These are phyloP conservation scores for Sturnira hondurensis DNA, from an alignment of 2,113 vertebrate species.

Conservation along the genomic window DNA sequence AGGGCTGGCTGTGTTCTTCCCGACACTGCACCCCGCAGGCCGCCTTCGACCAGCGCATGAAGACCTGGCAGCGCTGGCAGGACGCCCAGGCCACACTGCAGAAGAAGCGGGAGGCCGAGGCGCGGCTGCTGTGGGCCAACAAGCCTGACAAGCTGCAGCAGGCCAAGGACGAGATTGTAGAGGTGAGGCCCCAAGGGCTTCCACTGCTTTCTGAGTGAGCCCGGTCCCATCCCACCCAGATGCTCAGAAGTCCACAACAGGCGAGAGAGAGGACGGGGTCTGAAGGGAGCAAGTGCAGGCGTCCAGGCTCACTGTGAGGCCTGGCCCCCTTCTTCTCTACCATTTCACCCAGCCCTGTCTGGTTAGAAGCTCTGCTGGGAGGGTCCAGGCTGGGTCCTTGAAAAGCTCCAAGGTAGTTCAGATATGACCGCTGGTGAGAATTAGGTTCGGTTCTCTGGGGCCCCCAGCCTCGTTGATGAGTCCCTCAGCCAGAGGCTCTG, in stretches of 20 bases:
- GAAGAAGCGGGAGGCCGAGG: slow-evolving; percentile 96
- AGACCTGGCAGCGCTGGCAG: slow-evolving; percentile 98
- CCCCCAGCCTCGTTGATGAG: neutral
- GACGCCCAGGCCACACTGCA: slow-evolving; percentile 92
- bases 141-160: slow-evolving; percentile 97
- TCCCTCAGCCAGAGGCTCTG: neutral
- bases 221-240: too few relatives aligned
- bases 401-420: neutral
- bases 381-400: neutral
- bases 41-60: slow-evolving; percentile 97
- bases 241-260: neutral
- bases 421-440: neutral
- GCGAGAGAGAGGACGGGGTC: neutral
- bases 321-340: neutral
- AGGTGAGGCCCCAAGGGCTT: slow-evolving; percentile 84
- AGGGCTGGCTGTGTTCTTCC: neutral
- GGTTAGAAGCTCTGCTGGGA: neutral
- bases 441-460: neutral
- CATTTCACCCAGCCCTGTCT: neutral
- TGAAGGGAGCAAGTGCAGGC: neutral
- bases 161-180: slow-evolving; percentile 94
- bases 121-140: slow-evolving; percentile 96
- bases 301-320: neutral
- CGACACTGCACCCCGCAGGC: slow-evolving; percentile 79
- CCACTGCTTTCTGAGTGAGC: neutral